Base-by-base conservation (phyloP, 2,797 vertebrate genomes). In the Fundulus diaphanus region DNA sequence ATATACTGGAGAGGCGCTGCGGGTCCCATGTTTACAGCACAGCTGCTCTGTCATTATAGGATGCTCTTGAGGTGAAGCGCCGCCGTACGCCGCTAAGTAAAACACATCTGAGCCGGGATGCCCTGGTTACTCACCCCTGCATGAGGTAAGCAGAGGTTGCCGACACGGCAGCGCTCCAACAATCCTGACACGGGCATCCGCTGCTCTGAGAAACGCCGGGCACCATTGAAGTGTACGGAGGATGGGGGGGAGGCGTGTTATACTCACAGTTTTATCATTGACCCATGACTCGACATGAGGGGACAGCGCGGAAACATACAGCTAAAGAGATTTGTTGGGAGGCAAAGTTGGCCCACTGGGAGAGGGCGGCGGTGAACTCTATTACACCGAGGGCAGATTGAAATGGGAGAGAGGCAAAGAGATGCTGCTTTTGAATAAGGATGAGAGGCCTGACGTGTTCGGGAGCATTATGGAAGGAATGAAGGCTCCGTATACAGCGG, bases 321-420 rank as follows among this genome's bases (percentile, higher is more conserved):
- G 83, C 85, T 84, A 86, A 82, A 86, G 85, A 90, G 87, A 93
- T 89, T 91, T 87, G 81, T 89, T 88, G 49, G 81, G 78, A 89
- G 85, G 86, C 73, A 74, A 76, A 78, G 86, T 82, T 77, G 83
- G 16, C 88, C 89, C 85, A 35, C 77, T 67, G 89, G 87, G 85
- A 91, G 78, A 68, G 46, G 76, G 78, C 77, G 88, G 89, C 77
- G 81, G 88, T 37, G 81, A 93, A 93, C 89, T 91, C 91, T 83
- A 92, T 94, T 92, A 93, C 81, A 79, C 56, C 5, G 82, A 90
- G 92, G 79, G 87, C 87, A 91, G 89, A 90, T 77, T 88, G 89
- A 87, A 90, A 90, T 78, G 70, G 85, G 78, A 87, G 70, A 57
- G 74, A 68, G 75, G 84, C 76, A 72, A 59, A 65, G n/a, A 81